Evolutionary conservation across 2,888 invertebrate genomes (phyloP).

Genomic region (Agrotis puta): DNA sequence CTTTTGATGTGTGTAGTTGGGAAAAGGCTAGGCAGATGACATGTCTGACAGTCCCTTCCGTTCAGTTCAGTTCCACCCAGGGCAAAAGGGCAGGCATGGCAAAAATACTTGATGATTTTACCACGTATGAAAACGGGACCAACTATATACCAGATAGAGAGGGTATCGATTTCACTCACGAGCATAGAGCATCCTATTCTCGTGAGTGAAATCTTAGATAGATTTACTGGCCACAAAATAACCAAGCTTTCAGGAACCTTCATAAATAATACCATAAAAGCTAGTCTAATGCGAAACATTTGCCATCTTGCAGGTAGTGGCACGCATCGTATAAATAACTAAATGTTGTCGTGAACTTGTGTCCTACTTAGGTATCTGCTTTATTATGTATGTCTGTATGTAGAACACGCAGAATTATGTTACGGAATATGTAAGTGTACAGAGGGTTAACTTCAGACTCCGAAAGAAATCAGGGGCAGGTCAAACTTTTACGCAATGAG

Average conservation of each 20-base stretch:
- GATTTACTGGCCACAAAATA: background rate
- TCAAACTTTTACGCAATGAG: no score
- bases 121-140: no score
- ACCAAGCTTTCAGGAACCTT: background rate
- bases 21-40: no score
- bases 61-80: no score
- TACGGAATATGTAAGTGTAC: background rate
- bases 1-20: no score
- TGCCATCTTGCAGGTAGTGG: conserved; percentile 22
- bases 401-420: conserved; percentile 8
- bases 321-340: conserved; percentile 45
- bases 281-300: conserved; percentile 1
- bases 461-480: no score
- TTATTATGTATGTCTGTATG: conserved; percentile 36
- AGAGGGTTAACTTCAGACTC: background rate
- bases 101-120: no score
- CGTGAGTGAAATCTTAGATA: background rate
- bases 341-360: conserved; percentile 32
- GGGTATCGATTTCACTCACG: no score
- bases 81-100: no score
- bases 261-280: conserved; percentile 20
- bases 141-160: no score
- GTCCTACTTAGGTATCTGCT: conserved; percentile 39
- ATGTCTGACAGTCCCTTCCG: no score
- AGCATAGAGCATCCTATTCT: no score